Conservation (phyloP, 2,888 invertebrate species). For the Lasioglossum villosulum region DNA sequence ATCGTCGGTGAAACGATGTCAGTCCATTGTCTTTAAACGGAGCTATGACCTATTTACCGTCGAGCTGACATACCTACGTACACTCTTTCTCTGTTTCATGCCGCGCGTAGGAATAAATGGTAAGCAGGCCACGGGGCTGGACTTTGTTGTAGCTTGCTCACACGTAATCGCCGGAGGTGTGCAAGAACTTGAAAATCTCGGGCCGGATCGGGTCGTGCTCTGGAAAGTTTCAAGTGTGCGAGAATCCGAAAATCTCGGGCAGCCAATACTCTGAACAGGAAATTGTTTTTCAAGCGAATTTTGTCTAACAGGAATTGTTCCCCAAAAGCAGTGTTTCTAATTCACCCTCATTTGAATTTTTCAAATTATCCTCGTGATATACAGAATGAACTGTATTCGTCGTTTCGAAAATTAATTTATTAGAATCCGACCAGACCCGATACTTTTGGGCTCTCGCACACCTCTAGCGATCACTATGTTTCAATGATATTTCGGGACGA, state of each 20-base stretch:
- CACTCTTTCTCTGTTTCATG: constrained; percentile 79
- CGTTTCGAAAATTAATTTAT: too few species aligned
- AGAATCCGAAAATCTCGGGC: background rate
- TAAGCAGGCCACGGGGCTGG: constrained; percentile 72
- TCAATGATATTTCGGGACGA: background rate
- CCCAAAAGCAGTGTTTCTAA: too few species aligned
- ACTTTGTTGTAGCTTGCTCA: constrained; percentile 35
- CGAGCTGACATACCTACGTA: constrained; percentile 61
- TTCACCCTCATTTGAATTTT: too few species aligned
- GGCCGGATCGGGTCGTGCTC: background rate
- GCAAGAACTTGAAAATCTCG: background rate
- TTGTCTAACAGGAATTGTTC: too few species aligned
- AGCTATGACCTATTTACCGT: constrained; percentile 65
- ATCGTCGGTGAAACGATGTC: constrained; percentile 59
- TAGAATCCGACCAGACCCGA: too few species aligned
- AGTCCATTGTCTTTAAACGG: constrained; percentile 67
- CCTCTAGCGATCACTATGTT: background rate
- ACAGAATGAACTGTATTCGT: too few species aligned
- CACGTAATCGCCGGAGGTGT: background rate
- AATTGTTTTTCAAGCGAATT: too few species aligned
- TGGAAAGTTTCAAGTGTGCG: background rate
- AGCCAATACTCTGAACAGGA: background rate
- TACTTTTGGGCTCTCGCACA: background rate
- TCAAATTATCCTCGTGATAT: too few species aligned
- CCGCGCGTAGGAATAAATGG: constrained; percentile 83